Evolutionary conservation across 2,888 invertebrate genomes (phyloP).

Genomic region (Ernsta delagoae): DNA sequence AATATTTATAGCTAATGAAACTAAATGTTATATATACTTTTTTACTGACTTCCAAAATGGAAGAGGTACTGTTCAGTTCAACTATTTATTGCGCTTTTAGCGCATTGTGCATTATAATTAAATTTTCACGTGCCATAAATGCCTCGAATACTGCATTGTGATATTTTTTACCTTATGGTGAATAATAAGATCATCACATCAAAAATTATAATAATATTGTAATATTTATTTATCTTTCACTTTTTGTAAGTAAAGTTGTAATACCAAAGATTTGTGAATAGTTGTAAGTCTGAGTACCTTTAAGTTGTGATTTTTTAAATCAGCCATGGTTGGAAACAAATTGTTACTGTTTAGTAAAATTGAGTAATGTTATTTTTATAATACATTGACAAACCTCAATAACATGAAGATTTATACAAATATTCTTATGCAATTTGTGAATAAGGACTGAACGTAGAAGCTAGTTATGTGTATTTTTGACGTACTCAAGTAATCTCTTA

Average conservation of each 20-base stretch:
- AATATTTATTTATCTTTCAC: conserved; percentile 55
- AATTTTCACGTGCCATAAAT: conserved; percentile 65
- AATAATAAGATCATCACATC: conserved; percentile 63
- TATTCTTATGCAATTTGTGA: conserved; percentile 70
- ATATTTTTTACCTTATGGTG: conserved; percentile 33
- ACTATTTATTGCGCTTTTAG: no score
- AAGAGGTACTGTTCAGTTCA: no score
- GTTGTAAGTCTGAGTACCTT: conserved; percentile 72
- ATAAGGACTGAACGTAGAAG: conserved; percentile 76
- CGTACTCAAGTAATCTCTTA: conserved; percentile 57
- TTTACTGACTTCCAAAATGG: no score
- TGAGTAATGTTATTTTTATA: conserved; percentile 75
- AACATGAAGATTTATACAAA: conserved; percentile 64
- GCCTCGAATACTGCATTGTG: conserved; percentile 41
- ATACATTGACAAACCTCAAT: conserved; percentile 70
- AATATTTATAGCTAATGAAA: conserved; percentile 22
- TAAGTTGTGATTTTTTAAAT: conserved; percentile 58
- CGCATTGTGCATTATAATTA: no score
- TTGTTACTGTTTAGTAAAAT: conserved; percentile 76
- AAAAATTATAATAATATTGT: no score
- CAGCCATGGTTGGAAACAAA: conserved; percentile 76
- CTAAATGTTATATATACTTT: not conserved
- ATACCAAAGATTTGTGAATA: conserved; percentile 82
- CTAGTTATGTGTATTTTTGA: conserved; percentile 59
- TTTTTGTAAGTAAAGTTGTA: conserved; percentile 62